Base-by-base conservation (phyloP, 2,797 vertebrate species). In the Propithecus deckenii region DNA sequence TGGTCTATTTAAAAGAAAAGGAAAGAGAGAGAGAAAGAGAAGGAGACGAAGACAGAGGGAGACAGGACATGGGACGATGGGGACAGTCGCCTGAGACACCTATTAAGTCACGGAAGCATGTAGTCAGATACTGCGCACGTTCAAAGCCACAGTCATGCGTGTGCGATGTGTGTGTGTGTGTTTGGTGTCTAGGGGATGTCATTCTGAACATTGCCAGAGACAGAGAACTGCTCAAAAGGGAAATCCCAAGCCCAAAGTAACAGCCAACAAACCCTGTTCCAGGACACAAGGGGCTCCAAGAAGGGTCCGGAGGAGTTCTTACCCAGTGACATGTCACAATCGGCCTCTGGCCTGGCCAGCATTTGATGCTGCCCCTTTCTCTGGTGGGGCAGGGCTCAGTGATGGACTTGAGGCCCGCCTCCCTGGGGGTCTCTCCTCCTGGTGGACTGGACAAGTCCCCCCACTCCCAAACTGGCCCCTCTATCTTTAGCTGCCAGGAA, bases 81-180 rank as follows among this genome's bases (percentile, higher is more conserved):
- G 35, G 4, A 10, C 0, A 13, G 23, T 25, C 14, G 0, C 18
- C 20, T 9, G 0, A 2, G 13, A 35, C n/a, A 5, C 20, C 0
- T 1, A 4, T 2, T 7, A 32, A 1, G 22, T 61, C 48, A 38
- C 50, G 2, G 35, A 65, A 28, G n/a, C 7, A 0, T 0, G 30
- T 0, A 18, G 17, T 2, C 89, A 63, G 46, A 9, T 28, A 2
- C 0, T 15, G 25, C 20, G 22, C 7, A 0, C 9, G 3, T 4
- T 1, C 22, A 8, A 1, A 1, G 10, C 50, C 57, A 22, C 12
- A 1, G 12, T 0, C 5, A 9, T 17, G 61, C 5, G 25, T 9
- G 65, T 28, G 76, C 1, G 3, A 52, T n/a, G 15, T 9, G 71
- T 3, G 20, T 2, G 6, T 1, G 25, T 4, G 17, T 32, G 23